These are phyloP conservation scores for Cardiocondyla obscurior DNA, from an alignment of 1,140 invertebrate genomes.

Conservation along the genomic window DNA sequence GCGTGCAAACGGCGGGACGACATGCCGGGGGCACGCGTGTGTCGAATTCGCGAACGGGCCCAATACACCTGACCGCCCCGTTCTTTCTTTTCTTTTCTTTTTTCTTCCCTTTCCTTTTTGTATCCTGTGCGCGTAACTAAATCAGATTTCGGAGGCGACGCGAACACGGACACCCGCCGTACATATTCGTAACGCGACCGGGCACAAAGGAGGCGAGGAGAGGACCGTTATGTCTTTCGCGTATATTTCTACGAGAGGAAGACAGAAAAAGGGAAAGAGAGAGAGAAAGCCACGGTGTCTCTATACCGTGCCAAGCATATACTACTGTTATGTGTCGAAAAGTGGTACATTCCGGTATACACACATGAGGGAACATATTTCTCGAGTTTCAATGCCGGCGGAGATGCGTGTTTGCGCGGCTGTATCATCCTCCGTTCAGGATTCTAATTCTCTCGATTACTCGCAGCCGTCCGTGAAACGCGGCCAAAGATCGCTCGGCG, in stretches of 20 bases:
- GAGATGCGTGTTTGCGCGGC: neutral
- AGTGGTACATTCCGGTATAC: slow-evolving; percentile 48
- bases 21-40: neutral
- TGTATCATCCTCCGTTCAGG: neutral
- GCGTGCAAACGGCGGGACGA: slow-evolving; percentile 2
- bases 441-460: neutral
- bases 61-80: neutral
- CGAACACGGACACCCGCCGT: neutral
- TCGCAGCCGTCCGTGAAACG: neutral
- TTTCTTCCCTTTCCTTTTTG: neutral
- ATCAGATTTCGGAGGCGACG: slow-evolving; percentile 44
- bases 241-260: neutral
- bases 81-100: neutral
- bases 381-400: slow-evolving; percentile 24
- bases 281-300: neutral
- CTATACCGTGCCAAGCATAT: neutral
- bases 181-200: slow-evolving; percentile 30
- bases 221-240: slow-evolving; percentile 41
- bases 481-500: too few species aligned
- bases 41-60: slow-evolving; percentile 29
- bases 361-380: slow-evolving; percentile 1
- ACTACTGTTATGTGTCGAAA: slow-evolving; percentile 54
- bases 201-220: slow-evolving; percentile 19
- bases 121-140: slow-evolving; percentile 29
- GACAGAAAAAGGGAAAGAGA: neutral